phyloP scores from a whole-genome alignment of 2,888 invertebrate genomes.

The Drosophila buzzatii region DNA sequence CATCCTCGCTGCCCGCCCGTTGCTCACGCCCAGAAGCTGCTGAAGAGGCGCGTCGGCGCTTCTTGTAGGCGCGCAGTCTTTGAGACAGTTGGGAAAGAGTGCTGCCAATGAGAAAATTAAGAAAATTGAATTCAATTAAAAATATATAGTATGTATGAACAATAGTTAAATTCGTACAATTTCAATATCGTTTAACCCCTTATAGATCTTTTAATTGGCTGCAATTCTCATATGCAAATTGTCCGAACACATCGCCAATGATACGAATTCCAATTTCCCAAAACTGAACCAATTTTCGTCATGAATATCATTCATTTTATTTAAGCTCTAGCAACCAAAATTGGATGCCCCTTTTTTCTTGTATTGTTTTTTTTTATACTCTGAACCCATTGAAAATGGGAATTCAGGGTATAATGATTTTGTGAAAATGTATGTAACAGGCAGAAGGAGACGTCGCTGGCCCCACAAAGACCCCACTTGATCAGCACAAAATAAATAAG shows the following conservation, averaged over 20 bases:
- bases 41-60: slow-evolving; percentile 80
- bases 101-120: slow-evolving; percentile 43
- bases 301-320: not conserved
- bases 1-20: slow-evolving; percentile 52
- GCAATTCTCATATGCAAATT: not conserved
- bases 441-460: too few species aligned
- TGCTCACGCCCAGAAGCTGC: slow-evolving; percentile 66
- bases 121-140: not conserved
- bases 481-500: too few species aligned
- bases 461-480: too few species aligned
- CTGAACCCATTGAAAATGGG: too few species aligned
- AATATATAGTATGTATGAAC: not conserved
- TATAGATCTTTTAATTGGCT: not conserved
- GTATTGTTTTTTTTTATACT: not conserved
- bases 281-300: not conserved
- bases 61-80: slow-evolving; percentile 64
- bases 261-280: not conserved
- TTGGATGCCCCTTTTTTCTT: not conserved
- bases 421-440: too few species aligned
- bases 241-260: not conserved
- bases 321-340: not conserved
- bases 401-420: too few species aligned
- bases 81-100: slow-evolving; percentile 75
- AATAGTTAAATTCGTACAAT: not conserved
- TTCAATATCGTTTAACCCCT: not conserved